phyloP scores from a whole-genome alignment of 2,113 vertebrate genomes.

The Corythaeola cristata region DNA sequence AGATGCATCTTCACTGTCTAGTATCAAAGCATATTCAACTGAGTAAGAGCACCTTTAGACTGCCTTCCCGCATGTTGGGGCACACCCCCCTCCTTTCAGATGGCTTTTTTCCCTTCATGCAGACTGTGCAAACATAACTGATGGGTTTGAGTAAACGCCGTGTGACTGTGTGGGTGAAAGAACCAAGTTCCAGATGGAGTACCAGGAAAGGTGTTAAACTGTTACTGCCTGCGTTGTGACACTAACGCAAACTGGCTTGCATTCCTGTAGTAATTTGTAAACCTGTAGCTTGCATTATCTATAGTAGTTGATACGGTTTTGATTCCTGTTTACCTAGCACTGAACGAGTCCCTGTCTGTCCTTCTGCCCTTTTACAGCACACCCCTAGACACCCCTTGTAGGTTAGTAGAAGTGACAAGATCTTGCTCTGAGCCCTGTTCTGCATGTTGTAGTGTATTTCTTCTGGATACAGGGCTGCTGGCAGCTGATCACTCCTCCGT shows the following conservation, averaged over 20 bases:
- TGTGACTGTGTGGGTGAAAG: neutral
- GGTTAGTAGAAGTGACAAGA: neutral
- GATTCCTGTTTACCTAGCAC: neutral
- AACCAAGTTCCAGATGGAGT: neutral
- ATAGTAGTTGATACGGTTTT: neutral
- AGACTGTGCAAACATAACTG: neutral
- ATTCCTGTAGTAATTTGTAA: neutral
- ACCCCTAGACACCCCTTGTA: rapidly evolving
- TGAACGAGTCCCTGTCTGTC: neutral
- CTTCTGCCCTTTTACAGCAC: neutral
- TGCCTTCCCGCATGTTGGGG: neutral
- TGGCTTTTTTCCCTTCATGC: neutral
- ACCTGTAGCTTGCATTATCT: neutral
- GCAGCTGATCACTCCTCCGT: neutral
- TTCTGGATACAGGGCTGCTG: neutral
- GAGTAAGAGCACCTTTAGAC: neutral
- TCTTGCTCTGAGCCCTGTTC: neutral
- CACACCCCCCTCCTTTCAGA: neutral
- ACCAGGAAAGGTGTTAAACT: neutral
- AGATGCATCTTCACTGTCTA: neutral
- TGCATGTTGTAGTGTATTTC: neutral
- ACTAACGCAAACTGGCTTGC: neutral
- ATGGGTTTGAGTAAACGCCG: neutral
- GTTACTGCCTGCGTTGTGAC: neutral
- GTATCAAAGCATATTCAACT: neutral